Evolutionary conservation across 2,797 vertebrate species (phyloP), one percentile per base, ranked within the genome.

Genomic region (Neosilurus mollespiculum): DNA sequence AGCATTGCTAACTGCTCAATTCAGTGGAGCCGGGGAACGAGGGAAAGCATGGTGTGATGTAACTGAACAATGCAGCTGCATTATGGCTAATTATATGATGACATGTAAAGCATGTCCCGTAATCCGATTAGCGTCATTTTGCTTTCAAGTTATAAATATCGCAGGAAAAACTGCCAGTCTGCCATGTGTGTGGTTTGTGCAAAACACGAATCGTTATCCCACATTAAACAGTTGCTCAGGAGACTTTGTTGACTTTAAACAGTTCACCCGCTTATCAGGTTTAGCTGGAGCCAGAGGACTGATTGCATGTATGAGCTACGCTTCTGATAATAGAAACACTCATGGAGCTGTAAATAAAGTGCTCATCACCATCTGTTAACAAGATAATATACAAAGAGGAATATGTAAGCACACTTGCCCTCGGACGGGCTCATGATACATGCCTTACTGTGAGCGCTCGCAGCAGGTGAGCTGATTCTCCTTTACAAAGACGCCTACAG

Each of bases 401-500:
- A 69, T 72, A 64, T 9, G 64, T 72, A 51, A 62, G 64, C 76
- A 62, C n/a, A 12, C n/a, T 76, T 62, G 14, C 89, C 87, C 84
- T 85, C 78, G 78, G 69, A 84, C 77, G 84, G 86, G 65, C 87
- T 84, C 88, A 90, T 88, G 91, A 91, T 91, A 85, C 88, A 77
- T 81, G 89, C 85, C 86, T 89, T 90, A 90, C 87, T 88, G 90
- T 43, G 26, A 71, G 34, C 11, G 22, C 53, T 62, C 86, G 70
- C 80, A 86, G 86, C 89, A 89, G 93, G 92, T 93, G 91, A 91
- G 84, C 90, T 88, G 84, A 84, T 87, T 82, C 80, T 92, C 91
- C 94, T 93, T 93, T 86, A 84, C 82, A 92, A 88, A 91, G 88
- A 86, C 90, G 91, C 90, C 91, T 88, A 87, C 89, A 86, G 58